Evolutionary conservation across 2,113 vertebrate genomes (phyloP), one percentile per base, ranked within the genome.

Genomic region (Micronycteris hirsuta): DNA sequence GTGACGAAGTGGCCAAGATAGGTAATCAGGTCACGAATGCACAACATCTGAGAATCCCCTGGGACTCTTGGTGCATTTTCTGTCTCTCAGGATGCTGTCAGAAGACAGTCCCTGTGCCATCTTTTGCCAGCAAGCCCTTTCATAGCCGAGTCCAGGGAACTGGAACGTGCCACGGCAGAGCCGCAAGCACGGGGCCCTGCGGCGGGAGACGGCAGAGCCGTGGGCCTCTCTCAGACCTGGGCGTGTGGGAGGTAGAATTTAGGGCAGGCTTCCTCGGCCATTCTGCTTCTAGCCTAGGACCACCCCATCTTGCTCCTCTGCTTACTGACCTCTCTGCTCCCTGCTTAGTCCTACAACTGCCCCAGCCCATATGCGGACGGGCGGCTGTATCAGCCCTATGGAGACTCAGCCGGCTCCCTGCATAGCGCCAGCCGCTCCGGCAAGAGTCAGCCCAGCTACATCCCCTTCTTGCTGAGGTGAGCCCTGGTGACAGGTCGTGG

Each of bases 371-470:
- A 99, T 6, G 97, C 98, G 82, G 99, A 99, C 0, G 99, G 99
- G 13, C 96, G 97, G 68, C 97, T 99, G 87, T 99, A 99, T 94
- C 99, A 99, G 31, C 98, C 99, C 5, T 98, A 98, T 0, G 99
- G 99, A 2, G 99, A 99, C 78, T 99, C 99, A 28, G 99, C 98
- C 0, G 98, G 98, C 41, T 99, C 99, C 22, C 98, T 99, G 97
- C 99, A 99, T 82, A 99, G 99, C 86, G 99, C 99, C 33, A 97
- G 99, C 93, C 99, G 99, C 96, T 99, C 99, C 2, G 98, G 98
- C 95, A 99, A 99, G 98, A 99, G 99, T 94, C 99, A 99, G 97
- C 99, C 99, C 97, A 99, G 99, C 98, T 99, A 99, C 92, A 99
- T 99, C 68, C 99, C 99, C 16, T 99, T 99, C 73, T 98, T 99